phyloP scores from a whole-genome alignment of 2,797 vertebrate species.

The Galagoides demidoff region DNA sequence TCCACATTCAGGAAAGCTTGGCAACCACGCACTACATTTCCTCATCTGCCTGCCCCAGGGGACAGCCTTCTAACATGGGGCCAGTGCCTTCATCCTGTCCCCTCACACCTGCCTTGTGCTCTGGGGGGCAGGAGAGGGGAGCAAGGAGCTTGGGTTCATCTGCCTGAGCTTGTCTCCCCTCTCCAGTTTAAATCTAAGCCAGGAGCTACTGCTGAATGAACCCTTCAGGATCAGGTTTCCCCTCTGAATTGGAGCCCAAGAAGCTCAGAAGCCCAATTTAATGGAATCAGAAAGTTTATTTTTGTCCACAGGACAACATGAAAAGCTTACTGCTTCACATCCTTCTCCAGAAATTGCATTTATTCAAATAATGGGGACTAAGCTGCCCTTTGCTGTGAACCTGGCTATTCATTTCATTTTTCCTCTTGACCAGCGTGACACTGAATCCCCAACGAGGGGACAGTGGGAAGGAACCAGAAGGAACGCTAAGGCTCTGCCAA shows the following conservation, averaged over 20 bases:
- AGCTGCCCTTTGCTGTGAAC: not conserved
- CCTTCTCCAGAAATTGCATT: not conserved
- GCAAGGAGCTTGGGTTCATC: rapidly evolving
- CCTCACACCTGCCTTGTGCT: rapidly evolving
- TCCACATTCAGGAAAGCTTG: not conserved
- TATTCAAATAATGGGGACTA: not conserved
- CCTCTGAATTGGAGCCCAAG: not conserved
- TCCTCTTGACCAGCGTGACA: not conserved
- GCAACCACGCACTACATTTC: rapidly evolving
- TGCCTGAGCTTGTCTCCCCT: not conserved
- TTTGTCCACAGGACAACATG: not conserved
- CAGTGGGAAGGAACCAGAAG: rapidly evolving
- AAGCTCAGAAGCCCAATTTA: not conserved
- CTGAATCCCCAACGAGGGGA: not conserved
- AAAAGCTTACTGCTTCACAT: not conserved
- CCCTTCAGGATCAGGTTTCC: no score
- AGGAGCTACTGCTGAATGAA: rapidly evolving
- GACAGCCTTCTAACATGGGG: rapidly evolving
- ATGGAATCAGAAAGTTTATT: not conserved
- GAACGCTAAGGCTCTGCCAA: not conserved
- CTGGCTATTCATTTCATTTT: no score
- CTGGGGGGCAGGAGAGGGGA: rapidly evolving
- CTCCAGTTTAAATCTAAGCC: not conserved
- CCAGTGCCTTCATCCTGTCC: rapidly evolving
- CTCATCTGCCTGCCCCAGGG: not conserved